Conservation (phyloP, 1,140 invertebrate species). For the Agrypnia vestita region DNA sequence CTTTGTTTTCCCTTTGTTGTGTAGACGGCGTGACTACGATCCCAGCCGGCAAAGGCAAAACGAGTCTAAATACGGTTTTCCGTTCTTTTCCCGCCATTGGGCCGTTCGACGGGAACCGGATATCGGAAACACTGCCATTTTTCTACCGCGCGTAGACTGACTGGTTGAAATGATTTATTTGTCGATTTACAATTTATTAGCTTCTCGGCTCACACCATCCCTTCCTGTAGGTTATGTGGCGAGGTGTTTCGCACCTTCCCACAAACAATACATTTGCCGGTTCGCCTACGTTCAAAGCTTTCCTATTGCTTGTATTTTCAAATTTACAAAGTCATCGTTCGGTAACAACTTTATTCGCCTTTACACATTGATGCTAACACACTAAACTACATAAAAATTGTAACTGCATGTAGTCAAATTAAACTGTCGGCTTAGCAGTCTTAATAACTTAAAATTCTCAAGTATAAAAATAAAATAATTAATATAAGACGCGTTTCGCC, state of each 20-base stretch:
- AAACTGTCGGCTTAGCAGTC: no score
- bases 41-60: neutral
- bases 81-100: neutral
- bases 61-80: conserved; percentile 23
- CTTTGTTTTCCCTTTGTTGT: conserved; percentile 3
- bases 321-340: conserved; percentile 22
- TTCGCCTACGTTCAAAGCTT: conserved; percentile 26
- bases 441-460: no score
- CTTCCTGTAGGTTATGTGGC: conserved; percentile 19
- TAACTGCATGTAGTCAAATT: neutral
- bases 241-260: conserved; percentile 21
- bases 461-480: no score
- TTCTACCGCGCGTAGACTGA: conserved; percentile 41
- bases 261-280: conserved; percentile 34
- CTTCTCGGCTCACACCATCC: conserved; percentile 27
- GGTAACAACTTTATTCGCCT: conserved; percentile 22
- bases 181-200: conserved; percentile 53
- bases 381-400: neutral
- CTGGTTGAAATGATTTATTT: conserved; percentile 50
- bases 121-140: conserved; percentile 51
- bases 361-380: neutral
- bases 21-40: conserved; percentile 4
- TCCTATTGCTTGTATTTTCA: conserved; percentile 33
- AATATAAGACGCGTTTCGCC: no score
- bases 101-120: conserved; percentile 41